These are phyloP conservation scores for Xenentodon cancila DNA, from an alignment of 2,797 vertebrate species.

Conservation along the genomic window DNA sequence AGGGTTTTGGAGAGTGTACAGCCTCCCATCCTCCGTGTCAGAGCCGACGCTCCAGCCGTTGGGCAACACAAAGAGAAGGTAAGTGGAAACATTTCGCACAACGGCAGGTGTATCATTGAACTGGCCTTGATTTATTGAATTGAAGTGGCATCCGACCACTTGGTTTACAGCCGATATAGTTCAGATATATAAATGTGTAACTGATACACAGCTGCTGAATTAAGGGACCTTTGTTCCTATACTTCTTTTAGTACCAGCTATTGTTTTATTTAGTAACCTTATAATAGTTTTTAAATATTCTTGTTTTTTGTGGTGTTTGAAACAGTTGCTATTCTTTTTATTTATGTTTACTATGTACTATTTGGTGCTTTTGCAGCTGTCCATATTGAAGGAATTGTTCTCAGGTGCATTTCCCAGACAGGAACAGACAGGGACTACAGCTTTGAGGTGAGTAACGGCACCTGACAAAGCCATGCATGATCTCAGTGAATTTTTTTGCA, in stretches of 20 bases:
- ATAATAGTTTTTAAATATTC: no score
- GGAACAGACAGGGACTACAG: constrained; percentile 77
- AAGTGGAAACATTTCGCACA: neutral
- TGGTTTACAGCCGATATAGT: no score
- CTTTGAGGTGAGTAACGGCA: constrained; percentile 69
- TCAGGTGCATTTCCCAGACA: constrained; percentile 66
- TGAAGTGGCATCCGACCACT: no score
- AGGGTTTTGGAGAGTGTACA: constrained; percentile 52
- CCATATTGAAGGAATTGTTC: constrained; percentile 77
- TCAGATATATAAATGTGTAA: no score
- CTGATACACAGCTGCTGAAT: no score
- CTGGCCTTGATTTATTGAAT: no score
- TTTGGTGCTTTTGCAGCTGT: constrained; percentile 65
- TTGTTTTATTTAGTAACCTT: no score
- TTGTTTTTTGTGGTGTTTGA: no score
- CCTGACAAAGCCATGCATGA: neutral
- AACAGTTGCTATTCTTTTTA: no score
- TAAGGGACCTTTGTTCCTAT: no score
- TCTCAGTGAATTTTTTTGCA: no score
- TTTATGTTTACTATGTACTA: neutral
- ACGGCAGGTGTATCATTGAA: no score
- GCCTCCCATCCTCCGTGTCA: constrained; percentile 54
- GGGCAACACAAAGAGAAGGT: constrained; percentile 70
- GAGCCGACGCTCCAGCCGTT: constrained; percentile 52
- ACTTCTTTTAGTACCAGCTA: neutral